Evolutionary conservation across 2,797 vertebrate species (phyloP), one percentile per base, ranked within the genome.

Genomic region (Darevskia mixta): DNA sequence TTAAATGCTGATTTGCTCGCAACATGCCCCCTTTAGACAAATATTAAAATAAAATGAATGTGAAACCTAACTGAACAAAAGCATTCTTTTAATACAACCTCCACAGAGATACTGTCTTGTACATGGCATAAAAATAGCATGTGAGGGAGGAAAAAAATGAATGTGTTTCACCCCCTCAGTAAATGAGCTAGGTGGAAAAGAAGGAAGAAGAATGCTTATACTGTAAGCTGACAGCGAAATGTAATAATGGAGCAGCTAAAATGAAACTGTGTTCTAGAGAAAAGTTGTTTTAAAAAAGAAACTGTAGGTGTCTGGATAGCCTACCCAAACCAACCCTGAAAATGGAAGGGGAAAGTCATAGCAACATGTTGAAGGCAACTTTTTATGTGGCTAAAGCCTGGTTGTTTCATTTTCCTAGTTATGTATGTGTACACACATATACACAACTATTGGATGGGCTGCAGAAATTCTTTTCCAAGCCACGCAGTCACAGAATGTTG

Each of bases 401-500:
- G 45, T 8, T 79, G 2, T 27, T 79, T 86, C 58, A 8, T 7
- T 29, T 43, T 41, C 55, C 23, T 83, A 25, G 32, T 32, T 41
- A 6, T 11, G 8, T 35, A 6, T 29, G 25, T 45, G 17, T 27
- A 13, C 29, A 20, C 2, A 49, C 23, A 69, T 3, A 78, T 35
- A 35, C 9, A 2, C 29, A 55, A 55, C 49, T 55, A 35, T 69
- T 17, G 86, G 20, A 38, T 8, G 64, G 20, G 55, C 38, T 55
- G 58, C 32, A 69, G n/a, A 75, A 15, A 67, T 87, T 76, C 38
- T 84, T 0, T 0, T 78, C 85, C 61, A 1, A 77, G 5, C 64
- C 83, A 10, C 43, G 80, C 3, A 79, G 64, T 86, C 89, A 29
- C 15, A 5, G 69, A 79, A 43, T 67, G 71, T 35, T 89, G 86